Base-by-base conservation (phyloP, 1,140 invertebrate species). In the Zaprionus nigranus region DNA sequence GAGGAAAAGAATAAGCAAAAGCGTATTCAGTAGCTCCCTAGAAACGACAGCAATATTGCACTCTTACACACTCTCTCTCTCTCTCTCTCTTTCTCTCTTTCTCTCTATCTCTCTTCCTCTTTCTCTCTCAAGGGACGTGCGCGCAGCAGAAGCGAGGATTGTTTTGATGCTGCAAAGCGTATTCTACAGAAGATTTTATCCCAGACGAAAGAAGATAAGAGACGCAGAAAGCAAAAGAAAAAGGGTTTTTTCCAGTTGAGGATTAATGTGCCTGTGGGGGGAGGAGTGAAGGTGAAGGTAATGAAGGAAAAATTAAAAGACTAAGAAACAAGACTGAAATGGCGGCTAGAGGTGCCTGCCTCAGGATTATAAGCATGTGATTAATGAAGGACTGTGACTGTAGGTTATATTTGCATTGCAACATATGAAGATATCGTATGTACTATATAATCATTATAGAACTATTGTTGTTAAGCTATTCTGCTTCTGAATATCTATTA, bases 221-320 rank as follows among this genome's bases (percentile, higher is more conserved):
- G 40, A 46, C n/a, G 3, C n/a, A 17, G 40, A 1, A 46, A 17
- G n/a, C n/a, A 46, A 20, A n/a, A 46, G 6, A 17, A 46, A 46
- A 46, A 46, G 40, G 40, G 40, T 46, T 46, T 46, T 43, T 46
- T n/a, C 2, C 40, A 46, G 40, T 46, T 46, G n/a, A n/a, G 40
- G 7, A 17, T 46, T 46, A 17, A 46, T 17, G 40, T 46, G n/a
- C 0, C 9, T 46, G 6, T 9, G 7, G 13, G 38, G 38, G 38
- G 38, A 5, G 38, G 6, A 5, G 38, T 0, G 2, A 15, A 5
- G 2, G 15, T 15, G 15, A n/a, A 17, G 17, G 9, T 46, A 46
- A 46, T 11, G 17, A 46, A 46, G 40, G 40, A 1, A 46, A 46
- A 46, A 17, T 43, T 11, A 43, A n/a, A n/a, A n/a, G n/a, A n/a